These are phyloP conservation scores for Chelon labrosus DNA, from an alignment of 2,797 vertebrate genomes.

Conservation along the genomic window DNA sequence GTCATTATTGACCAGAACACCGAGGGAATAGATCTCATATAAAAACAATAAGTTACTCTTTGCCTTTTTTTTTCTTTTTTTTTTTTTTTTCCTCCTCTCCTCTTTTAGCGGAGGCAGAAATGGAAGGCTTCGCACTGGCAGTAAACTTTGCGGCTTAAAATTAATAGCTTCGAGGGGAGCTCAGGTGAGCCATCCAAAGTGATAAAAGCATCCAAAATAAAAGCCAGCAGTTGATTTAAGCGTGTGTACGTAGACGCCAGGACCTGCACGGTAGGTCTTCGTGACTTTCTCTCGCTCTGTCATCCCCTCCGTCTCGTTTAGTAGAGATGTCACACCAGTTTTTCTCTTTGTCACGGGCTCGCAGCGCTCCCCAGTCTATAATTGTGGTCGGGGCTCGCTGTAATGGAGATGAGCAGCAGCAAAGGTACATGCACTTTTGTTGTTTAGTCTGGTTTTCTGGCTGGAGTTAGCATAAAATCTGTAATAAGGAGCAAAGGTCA, in stretches of 20 bases:
- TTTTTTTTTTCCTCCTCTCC: slow-evolving; percentile 32
- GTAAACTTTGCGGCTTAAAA: slow-evolving; percentile 92
- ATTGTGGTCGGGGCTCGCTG: slow-evolving; percentile 36
- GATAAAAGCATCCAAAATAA: slow-evolving; percentile 77
- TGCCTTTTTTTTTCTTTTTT: slow-evolving; percentile 57
- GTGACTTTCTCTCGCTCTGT: slow-evolving; percentile 36
- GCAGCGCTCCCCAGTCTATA: slow-evolving; percentile 55
- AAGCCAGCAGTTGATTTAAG: slow-evolving; percentile 65
- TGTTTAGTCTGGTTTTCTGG: slow-evolving; percentile 29
- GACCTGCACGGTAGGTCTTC: slow-evolving; percentile 36
- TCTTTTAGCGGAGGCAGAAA: slow-evolving; percentile 68
- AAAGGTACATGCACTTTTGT: slow-evolving; percentile 23
- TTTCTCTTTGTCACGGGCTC: slow-evolving; percentile 27
- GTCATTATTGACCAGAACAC: slow-evolving; percentile 88
- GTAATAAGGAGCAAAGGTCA: no score
- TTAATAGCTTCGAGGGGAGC: slow-evolving; percentile 89
- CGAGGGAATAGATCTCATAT: slow-evolving; percentile 88
- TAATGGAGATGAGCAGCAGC: slow-evolving; percentile 62
- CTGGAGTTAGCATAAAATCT: neutral
- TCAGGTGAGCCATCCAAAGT: slow-evolving; percentile 82
- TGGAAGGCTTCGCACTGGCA: slow-evolving; percentile 63
- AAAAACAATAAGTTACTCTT: slow-evolving; percentile 89
- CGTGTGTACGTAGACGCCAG: slow-evolving; percentile 57
- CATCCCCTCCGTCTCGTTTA: slow-evolving; percentile 57
- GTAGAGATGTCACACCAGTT: slow-evolving; percentile 49